A percentile compares a stretch with the other conserved stretches of the same genome.
Evolutionary conservation across 2,888 invertebrate genomes (phyloP).

Genomic region (Hecatera dysodea): DNA sequence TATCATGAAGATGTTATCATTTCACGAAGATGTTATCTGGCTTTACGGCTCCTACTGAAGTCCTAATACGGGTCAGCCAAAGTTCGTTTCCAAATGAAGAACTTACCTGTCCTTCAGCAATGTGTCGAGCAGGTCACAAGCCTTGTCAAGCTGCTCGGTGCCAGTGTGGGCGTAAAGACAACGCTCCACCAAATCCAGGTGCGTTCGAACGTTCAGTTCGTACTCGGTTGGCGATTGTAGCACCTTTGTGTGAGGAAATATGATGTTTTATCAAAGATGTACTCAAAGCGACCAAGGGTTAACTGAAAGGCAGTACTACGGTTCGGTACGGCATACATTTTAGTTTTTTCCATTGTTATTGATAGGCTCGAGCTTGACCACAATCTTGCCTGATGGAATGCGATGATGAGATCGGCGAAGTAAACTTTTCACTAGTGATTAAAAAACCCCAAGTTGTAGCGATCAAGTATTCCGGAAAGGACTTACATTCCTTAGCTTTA

Average conservation of each 20-base stretch:
- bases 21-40: neutral
- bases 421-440: too few species aligned
- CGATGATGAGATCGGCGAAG: too few species aligned
- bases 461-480: too few species aligned
- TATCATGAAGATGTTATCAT: too few species aligned
- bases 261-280: neutral
- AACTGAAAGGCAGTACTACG: too few species aligned
- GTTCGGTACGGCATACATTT: too few species aligned
- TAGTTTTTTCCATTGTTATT: too few species aligned
- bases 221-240: slow-evolving; percentile 85
- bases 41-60: neutral
- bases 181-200: slow-evolving; percentile 91
- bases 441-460: too few species aligned
- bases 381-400: too few species aligned
- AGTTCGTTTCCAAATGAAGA: neutral
- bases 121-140: slow-evolving; percentile 91
- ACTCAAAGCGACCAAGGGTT: too few species aligned
- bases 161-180: slow-evolving; percentile 92
- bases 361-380: too few species aligned
- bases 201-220: slow-evolving; percentile 89
- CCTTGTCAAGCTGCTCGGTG: slow-evolving; percentile 91
- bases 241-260: slow-evolving; percentile 70
- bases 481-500: too few species aligned
- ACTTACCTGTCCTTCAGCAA: slow-evolving; percentile 83
- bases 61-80: neutral